Evolutionary conservation across 2,113 vertebrate species (phyloP), one percentile per base, ranked within the genome.

Genomic region (sheep (Ovis aries)): DNA sequence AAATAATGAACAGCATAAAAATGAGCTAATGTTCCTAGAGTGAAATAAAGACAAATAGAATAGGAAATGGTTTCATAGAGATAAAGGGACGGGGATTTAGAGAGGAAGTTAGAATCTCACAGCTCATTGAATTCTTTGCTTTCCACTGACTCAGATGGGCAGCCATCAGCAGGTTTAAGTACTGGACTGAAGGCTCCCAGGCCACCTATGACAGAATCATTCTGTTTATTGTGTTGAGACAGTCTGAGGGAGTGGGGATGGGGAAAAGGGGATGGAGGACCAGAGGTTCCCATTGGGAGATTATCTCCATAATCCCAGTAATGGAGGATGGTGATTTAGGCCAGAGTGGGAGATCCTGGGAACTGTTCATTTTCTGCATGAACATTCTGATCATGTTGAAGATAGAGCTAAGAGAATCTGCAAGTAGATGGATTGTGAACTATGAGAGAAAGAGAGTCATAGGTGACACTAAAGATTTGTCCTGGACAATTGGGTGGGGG

Each of bases 301-400:
- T 3, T 33, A 14, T 7, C 3, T 29, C 3, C 36, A 43, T 5
- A n/a, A 52, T 59, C 33, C 7, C 6, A 40, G 11, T 60, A 81
- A n/a, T 2, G 17, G 7, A 17, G 3, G 31, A n/a, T 15, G 12
- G 11, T 60, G 21, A 45, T 6, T 33, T 60, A 19, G 19, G 2
- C 10, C 7, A 48, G 29, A 33, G 52, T 19, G 45, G 14, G 25
- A 53, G 19, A 50, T 57, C 33, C 45, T 25, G n/a, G 74, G 52
- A 85, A 67, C 3, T 40, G 19, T 45, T 88, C 33, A 12, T 23
- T 60, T 71, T 74, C 33, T 71, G 21, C 40, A 9, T 25, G 4
- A 74, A 40, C 31, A 48, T 80, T 64, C 36, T 80, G 50, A 62
- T 78, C 19, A 85, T 53, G n/a, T 50, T 78, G n/a, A 94, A 87